Base-by-base conservation (phyloP, 2,113 vertebrate species). In the Lota lota region DNA sequence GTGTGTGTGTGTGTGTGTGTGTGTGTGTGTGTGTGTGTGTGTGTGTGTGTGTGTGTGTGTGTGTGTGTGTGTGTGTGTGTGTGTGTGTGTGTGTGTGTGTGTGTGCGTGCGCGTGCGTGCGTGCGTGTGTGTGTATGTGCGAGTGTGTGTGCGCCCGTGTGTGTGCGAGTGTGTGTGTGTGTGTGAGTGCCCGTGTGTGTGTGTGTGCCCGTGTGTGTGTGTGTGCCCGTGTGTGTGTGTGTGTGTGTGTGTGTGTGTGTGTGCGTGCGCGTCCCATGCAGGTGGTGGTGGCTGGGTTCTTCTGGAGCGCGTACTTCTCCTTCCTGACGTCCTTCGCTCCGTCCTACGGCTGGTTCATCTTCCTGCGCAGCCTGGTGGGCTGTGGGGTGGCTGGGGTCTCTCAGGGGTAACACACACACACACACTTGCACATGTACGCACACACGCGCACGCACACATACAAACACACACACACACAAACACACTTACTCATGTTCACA, bases 241-340 rank as follows among this genome's bases (percentile, higher is more conserved):
- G 6, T 66, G 57, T 50, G 8, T 62, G 22, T 57, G 21, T 62
- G 36, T 60, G 16, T 56, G 22, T 20, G 61, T 68, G 18, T 73
- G 63, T 3, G 12, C 20, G 22, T 33, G n/a, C 28, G 3, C 3
- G 28, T 33, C 28, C 40, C 7, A 4, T 1, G 6, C 56, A 93
- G 96, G 94, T 98, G 67, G 89, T 98, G 78, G 84, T 95, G 12
- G 86, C 94, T 1, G 96, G 94, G 0, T 99, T 97, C 47, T 75
- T 95, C 68, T 98, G 96, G 95, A 93, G 93, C 14, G 84, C 94
- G 3, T 98, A 96, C 79, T 99, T 98, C 90, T 98, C 96, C 17
- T 72, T 98, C 68, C 90, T 99, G 76, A 97, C 96, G 1, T 98
- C 96, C 0, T 98, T 98, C 17, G 90, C 97, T 0, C 96, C 96